A percentile compares a stretch with the other conserved stretches of the same genome.
phyloP scores from a whole-genome alignment of 1,140 invertebrate genomes.

The Atta cephalotes region DNA sequence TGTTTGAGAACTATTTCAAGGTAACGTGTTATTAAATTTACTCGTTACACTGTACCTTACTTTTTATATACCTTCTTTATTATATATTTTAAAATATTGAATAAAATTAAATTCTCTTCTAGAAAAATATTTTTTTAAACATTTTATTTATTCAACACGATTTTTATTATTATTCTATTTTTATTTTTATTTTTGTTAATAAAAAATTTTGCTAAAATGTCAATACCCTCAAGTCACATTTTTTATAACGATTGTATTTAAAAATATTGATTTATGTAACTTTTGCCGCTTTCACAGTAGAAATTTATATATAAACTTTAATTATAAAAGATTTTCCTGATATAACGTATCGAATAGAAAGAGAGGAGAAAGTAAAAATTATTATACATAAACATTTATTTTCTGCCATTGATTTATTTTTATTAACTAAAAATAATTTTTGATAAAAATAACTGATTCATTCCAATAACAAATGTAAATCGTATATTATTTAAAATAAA shows the following conservation, averaged over 20 bases:
- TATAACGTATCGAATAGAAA: background rate
- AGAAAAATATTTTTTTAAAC: background rate
- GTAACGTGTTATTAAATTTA: background rate
- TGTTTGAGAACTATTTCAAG: background rate
- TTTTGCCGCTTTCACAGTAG: background rate
- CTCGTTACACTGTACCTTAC: background rate
- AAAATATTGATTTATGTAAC: background rate
- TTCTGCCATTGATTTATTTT: background rate
- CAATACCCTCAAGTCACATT: background rate
- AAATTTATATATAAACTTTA: constrained; percentile 9
- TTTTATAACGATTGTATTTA: background rate
- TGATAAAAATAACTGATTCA: background rate
- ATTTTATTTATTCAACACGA: background rate
- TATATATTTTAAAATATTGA: background rate
- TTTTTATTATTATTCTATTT: constrained; percentile 20
- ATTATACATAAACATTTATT: background rate
- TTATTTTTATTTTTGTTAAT: background rate
- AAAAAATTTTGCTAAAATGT: background rate
- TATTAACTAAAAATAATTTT: background rate
- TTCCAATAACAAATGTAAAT: background rate
- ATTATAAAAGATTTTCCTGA: background rate
- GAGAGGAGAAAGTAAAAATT: background rate
- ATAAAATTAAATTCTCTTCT: background rate
- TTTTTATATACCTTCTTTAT: background rate
- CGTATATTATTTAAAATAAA: background rate